Evolutionary conservation across 2,888 invertebrate genomes (phyloP), one percentile per base, ranked within the genome.

Genomic region (Kuschelorhynchus macadamiae): DNA sequence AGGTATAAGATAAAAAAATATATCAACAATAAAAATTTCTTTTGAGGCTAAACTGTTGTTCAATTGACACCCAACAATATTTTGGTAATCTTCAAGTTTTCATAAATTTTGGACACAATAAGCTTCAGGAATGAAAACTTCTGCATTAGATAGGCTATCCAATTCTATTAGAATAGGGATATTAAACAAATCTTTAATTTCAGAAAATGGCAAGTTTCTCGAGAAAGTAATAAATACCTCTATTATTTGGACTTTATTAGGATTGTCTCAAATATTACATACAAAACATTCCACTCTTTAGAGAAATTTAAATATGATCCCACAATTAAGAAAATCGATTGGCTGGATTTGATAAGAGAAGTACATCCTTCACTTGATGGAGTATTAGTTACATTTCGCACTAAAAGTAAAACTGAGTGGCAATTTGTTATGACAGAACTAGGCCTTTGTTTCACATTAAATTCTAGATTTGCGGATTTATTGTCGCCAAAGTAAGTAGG

Each of bases 371-470:
- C 82, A 0, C 67, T 83, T 0, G 76, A 82, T 0, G 81, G 86
- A 0, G 86, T 85, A 67, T 79, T 85, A 2, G 84, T 85, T 1
- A 86, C 87, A 55, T 86, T 86, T 0, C 85, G 86, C 18, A 80
- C 77, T 1, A 77, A 78, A 50, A 73, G 76, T 1, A 77, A 79
- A 71, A 74, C 76, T 2, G 74, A 76, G 0, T 88, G 88, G 87
- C 79, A 80, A 0, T 81, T 86, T 0, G 85, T 89, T 0, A 87
- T 91, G 84, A 90, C 91, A 0, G 92, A 92, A 75, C 81, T 86
- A 4, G 92, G 92, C 0, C 83, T 86, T 0, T 92, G 92, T 73
- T 88, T 88, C 77, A 85, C 86, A 2, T 87, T 89, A 25, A 91
- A 91, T 76, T 89, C 90, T 0, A 80, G 87, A 21, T 87, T 89